Evolutionary conservation across 2,797 vertebrate species (phyloP), one percentile per base, ranked within the genome.

Genomic region (Silurus lanzhouensis): DNA sequence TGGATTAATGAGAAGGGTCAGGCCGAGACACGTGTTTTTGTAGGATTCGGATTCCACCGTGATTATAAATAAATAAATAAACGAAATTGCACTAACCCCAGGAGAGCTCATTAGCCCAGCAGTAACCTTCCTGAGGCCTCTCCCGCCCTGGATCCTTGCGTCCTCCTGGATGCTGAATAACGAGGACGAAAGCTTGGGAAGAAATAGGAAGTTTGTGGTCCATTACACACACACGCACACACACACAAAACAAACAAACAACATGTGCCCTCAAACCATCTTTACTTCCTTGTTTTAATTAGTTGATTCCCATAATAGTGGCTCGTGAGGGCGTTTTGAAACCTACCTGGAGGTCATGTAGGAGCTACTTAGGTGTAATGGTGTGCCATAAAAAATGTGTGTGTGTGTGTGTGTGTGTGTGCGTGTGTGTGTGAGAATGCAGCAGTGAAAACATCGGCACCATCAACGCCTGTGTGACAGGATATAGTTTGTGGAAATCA

Each of bases 51-150:
- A 14, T 15, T 5, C 48, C 48, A 52, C 20, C 15, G 46, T 61
- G 57, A 64, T 60, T 81, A 19, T 5, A 58, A 48, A 72, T 25
- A 74, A 82, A 57, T 55, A 70, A 82, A 70, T 20, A 82, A 74
- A n/a, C 91, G 58, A 83, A 78, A 91, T 63, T 20, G 83, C 25
- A 67, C 76, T 64, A 81, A 90, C 89, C 93, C 92, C 95, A 88
- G 90, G 95, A 95, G 95, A 95, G 92, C 95, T 96, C 94, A 95
- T 96, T 96, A 96, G 90, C 89, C 93, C 91, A 87, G 91, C 92
- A 90, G 93, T 94, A 95, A 94, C 94, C 94, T 95, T 94, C 92
- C 90, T 89, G 90, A 89, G 91, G 91, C 91, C 86, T 86, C 75
- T 83, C 72, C 90, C 89, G 91, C 90, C 91, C 94, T 93, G 90